Conservation (phyloP, 2,888 invertebrate species). For the Drosophila mimetica region DNA sequence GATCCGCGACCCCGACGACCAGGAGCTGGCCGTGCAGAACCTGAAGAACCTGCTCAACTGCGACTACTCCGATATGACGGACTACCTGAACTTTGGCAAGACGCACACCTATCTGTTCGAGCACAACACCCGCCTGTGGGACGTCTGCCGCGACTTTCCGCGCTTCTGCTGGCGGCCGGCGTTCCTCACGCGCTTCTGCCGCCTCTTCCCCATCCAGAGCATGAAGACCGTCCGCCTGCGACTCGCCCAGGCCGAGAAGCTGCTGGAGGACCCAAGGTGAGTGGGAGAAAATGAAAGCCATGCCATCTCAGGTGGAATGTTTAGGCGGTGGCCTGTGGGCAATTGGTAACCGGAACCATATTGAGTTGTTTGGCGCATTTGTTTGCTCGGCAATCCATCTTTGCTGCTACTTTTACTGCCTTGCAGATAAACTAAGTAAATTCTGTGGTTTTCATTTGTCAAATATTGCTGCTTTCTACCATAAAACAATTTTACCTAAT, state of each 20-base stretch:
- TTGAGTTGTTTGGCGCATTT: no score
- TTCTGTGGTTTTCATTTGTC: not conserved
- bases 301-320: slow-evolving; percentile 1
- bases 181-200: slow-evolving; percentile 92
- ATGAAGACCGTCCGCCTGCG: slow-evolving; percentile 94
- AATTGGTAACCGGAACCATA: not conserved
- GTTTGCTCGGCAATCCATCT: no score
- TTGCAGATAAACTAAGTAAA: not conserved
- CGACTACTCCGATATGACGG: slow-evolving; percentile 90
- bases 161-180: slow-evolving; percentile 88
- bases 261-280: slow-evolving; percentile 90
- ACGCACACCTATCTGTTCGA: slow-evolving; percentile 92
- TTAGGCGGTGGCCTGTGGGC: slow-evolving; percentile 4
- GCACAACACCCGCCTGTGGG: slow-evolving; percentile 94
- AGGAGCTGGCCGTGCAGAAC: slow-evolving; percentile 88
- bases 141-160: slow-evolving; percentile 89
- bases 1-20: slow-evolving; percentile 90
- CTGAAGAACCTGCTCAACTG: slow-evolving; percentile 91
- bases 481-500: no score
- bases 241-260: slow-evolving; percentile 88
- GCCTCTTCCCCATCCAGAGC: slow-evolving; percentile 93
- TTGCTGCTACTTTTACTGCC: not conserved
- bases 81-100: slow-evolving; percentile 91
- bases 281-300: slow-evolving; percentile 38
- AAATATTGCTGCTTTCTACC: not conserved